Base-by-base conservation (phyloP, 2,797 vertebrate genomes). In the Cichlasoma orientale region DNA sequence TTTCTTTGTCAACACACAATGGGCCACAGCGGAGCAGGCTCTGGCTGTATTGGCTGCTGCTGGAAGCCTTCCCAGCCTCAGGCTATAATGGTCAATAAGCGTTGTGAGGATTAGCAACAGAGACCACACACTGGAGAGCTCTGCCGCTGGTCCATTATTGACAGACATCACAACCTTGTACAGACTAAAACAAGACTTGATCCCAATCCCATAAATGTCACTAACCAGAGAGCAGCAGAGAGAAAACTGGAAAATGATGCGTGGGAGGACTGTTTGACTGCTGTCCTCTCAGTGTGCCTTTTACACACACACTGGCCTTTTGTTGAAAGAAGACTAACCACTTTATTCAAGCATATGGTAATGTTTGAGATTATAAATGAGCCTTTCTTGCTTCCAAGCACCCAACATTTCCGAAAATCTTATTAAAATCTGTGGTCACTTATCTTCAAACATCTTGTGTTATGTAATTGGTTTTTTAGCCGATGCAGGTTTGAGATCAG, bases 1-100 rank as follows among this genome's bases (percentile, higher is more conserved):
- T 92, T 79, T 90, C 90, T 93, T 94, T 94, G 90, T 94, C 90
- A 84, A 75, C 84, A 91, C 86, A 94, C 91, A 92, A 88, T 91
- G 82, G 90, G 83, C 81, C 89, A 41, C 77, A 77, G 86, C 73
- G 29, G 80, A 82, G 86, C 82, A 85, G 87, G 85, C 90, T 84
- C 80, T 38, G 47, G 87, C 80, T 85, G 85, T 68, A 87, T 88
- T 82, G 82, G 87, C 80, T 83, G 68, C 79, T 56, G 80, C 80
- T 86, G 25, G 82, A 91, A 88, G 79, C 74, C 89, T 83, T 66
- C 80, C 69, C 83, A 71, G 86, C 90, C 92, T 79, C 89, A 16
- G 90, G 92, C 90, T 52, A 80, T 88, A 89, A 83, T 90, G 78
- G 89, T 89, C 92, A 90, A 94, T 92, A 90, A 86, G 84, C 73